These are phyloP conservation scores for Ormyrus thymus DNA, from an alignment of 2,888 invertebrate species.

Conservation along the genomic window DNA sequence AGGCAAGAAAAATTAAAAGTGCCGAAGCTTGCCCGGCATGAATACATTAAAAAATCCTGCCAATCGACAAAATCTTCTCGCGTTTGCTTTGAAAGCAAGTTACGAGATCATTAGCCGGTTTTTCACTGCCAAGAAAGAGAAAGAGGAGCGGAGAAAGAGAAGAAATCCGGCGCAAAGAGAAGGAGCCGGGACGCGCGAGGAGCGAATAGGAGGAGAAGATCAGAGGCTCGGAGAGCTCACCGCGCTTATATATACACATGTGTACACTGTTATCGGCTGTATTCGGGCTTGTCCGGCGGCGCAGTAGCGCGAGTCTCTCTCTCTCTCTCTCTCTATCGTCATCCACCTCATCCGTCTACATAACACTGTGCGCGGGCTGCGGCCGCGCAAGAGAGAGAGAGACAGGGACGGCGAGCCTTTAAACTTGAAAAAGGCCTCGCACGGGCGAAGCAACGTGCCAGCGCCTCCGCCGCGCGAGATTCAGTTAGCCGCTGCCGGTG, in stretches of 20 bases:
- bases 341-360: background rate
- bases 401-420: background rate
- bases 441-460: too few relatives aligned
- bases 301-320: slow-evolving; percentile 34
- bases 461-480: slow-evolving; percentile 16
- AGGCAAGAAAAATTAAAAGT: too few relatives aligned
- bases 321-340: slow-evolving; percentile 3
- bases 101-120: slow-evolving; percentile 46
- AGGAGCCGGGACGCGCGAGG: background rate
- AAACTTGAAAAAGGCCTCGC: slow-evolving; percentile 44
- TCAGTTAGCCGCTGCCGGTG: slow-evolving; percentile 43
- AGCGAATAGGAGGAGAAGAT: background rate
- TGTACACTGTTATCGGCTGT: slow-evolving; percentile 24
- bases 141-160: background rate
- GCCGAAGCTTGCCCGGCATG: too few relatives aligned
- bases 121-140: slow-evolving; percentile 15
- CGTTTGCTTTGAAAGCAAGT: slow-evolving; percentile 26
- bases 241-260: slow-evolving; percentile 11
- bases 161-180: background rate
- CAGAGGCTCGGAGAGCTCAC: background rate
- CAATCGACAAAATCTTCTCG: too few relatives aligned
- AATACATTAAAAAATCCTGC: too few relatives aligned
- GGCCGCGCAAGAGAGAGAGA: background rate
- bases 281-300: slow-evolving; percentile 28
- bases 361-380: background rate